Conservation (phyloP, 2,797 vertebrate genomes). For the Rhincodon typus region DNA sequence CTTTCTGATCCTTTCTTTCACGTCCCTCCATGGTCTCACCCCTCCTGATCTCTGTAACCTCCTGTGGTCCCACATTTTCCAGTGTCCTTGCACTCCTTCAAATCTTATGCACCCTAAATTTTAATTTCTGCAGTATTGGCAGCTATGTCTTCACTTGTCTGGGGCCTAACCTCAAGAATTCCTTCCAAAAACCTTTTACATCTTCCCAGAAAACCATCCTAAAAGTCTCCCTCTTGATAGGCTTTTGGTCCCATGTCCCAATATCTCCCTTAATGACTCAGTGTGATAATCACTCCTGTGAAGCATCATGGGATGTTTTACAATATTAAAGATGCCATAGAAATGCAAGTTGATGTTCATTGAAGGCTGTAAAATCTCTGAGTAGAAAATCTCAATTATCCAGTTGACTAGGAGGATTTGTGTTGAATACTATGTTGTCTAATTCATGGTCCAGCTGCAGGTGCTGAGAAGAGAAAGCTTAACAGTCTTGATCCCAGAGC, state of each 20-base stretch:
- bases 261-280: neutral
- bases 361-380: neutral
- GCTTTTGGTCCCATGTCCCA: neutral
- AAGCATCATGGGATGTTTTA: neutral
- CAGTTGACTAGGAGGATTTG: neutral
- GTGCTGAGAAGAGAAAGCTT: neutral
- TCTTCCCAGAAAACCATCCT: neutral
- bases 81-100: neutral
- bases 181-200: neutral
- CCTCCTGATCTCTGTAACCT: neutral
- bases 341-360: neutral
- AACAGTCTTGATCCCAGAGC: neutral
- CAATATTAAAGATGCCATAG: neutral
- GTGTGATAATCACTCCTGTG: neutral
- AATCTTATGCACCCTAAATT: neutral
- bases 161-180: neutral
- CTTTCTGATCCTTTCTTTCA: neutral
- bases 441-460: neutral
- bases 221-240: neutral
- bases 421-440: neutral
- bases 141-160: neutral
- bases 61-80: neutral
- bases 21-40: neutral
- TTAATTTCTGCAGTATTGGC: neutral
- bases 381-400: neutral